phyloP scores from a whole-genome alignment of 2,888 invertebrate species.

The Morpho helenor region DNA sequence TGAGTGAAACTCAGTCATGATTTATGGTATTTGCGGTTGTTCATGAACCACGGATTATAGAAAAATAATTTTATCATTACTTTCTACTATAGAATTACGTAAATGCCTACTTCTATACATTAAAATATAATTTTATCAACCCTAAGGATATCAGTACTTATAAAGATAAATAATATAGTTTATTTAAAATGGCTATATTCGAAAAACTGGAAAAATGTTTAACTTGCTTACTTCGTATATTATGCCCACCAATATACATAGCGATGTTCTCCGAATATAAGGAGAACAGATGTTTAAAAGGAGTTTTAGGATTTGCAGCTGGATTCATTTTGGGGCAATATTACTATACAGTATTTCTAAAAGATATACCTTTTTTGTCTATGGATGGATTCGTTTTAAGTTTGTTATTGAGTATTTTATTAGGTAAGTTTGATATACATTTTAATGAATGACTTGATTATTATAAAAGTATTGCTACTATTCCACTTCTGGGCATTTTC shows the following conservation, averaged over 20 bases:
- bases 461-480: too few species aligned
- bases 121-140: too few species aligned
- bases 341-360: conserved; percentile 53
- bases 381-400: conserved; percentile 37
- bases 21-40: too few species aligned
- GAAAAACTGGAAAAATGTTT: conserved; percentile 11
- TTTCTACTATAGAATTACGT: too few species aligned
- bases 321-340: conserved; percentile 52
- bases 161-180: background rate
- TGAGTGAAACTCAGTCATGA: too few species aligned
- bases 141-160: too few species aligned
- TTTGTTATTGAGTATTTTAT: conserved; percentile 46
- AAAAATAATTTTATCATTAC: too few species aligned
- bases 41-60: too few species aligned
- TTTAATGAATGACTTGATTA: too few species aligned
- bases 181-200: conserved; percentile 14
- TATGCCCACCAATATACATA: conserved; percentile 12
- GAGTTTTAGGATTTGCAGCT: conserved; percentile 34
- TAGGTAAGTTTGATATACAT: conserved; percentile 55
- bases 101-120: too few species aligned
- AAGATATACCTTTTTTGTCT: conserved; percentile 47
- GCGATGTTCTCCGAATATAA: conserved; percentile 11
- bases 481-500: too few species aligned
- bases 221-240: conserved; percentile 2
- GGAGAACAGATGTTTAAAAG: conserved; percentile 13